Conservation (phyloP, 2,888 invertebrate species). For the Hypomecis atomaria region DNA sequence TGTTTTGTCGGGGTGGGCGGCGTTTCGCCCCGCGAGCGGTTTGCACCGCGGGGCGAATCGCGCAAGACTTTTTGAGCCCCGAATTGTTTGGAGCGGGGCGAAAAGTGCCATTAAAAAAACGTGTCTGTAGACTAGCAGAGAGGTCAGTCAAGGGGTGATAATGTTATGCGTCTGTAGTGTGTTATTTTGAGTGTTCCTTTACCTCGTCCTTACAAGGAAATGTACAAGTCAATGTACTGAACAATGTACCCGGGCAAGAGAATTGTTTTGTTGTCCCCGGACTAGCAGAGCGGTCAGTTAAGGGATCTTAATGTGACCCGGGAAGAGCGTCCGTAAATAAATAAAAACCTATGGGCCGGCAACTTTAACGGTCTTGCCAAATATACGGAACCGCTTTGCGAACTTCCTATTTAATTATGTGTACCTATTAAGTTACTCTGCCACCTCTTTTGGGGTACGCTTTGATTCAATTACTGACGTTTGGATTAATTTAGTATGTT, state of each 20-base stretch:
- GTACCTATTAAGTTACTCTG: conserved; percentile 19
- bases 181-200: too few species aligned
- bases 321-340: conserved; percentile 43
- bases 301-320: conserved; percentile 44
- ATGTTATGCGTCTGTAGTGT: too few species aligned
- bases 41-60: too few species aligned
- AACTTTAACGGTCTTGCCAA: conserved; percentile 35
- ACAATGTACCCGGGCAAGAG: conserved; percentile 37
- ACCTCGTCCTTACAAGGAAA: too few species aligned
- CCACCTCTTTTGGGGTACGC: conserved; percentile 2
- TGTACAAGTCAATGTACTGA: too few species aligned
- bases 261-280: conserved; percentile 43
- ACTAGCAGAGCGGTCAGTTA: conserved; percentile 39
- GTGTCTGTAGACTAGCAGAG: too few species aligned
- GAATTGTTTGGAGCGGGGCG: too few species aligned
- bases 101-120: too few species aligned
- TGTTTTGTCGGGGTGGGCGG: too few species aligned
- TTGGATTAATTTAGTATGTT: not conserved
- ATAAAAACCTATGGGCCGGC: conserved; percentile 43
- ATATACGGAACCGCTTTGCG: conserved; percentile 21
- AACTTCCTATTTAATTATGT: conserved; percentile 27
- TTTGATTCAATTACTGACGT: conserved; percentile 15
- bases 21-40: too few species aligned
- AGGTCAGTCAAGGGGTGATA: too few species aligned
- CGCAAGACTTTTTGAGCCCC: too few species aligned